Base-by-base conservation (phyloP, 92 coral and sea anemone genomes). In the Anthopleura xanthogrammica region DNA sequence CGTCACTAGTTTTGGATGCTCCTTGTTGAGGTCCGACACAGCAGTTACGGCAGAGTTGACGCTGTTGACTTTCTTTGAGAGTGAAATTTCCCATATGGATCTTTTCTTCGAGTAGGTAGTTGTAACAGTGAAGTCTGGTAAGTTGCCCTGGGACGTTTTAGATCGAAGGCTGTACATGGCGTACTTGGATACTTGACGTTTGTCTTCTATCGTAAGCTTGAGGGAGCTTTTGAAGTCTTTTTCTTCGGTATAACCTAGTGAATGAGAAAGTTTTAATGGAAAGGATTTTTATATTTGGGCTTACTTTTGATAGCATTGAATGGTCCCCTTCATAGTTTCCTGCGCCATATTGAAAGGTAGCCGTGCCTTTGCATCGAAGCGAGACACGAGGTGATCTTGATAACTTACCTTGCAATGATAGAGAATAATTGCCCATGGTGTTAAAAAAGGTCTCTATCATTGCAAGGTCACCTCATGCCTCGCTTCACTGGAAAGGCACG, bases 241-340 rank as follows among this genome's bases (percentile, higher is more conserved):
- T 81, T 90, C 92, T 39, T 87, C 87, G 71, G 71, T 80, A 80
- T 85, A 91, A 50, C 89, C 98, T 94, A 29, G 75, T 5, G 16
- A 40, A 14, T 39, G 56, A 48, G 20, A 29, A 17, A 50, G 11
- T 50, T 11, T 5, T 50, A 29, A 29, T 29, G 36, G 36, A 29
- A 29, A 29, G 36, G 36, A 29, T 0, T 29, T 29, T 29, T 29
- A 50, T 50, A 50, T 11, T 50, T 50, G 54, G 54, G 54, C 11
- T 5, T 50, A 50, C 36, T 29, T 29, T 29, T 29, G 36, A 29
- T 29, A 29, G 36, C 36, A 29, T 29, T 29, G 36, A 29, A 29
- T 29, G 36, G 36, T 29, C 36, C 36, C 36, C 36, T 29, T 29
- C 0, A 29, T 29, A 29, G 36, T 29, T 29, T 29, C 36, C 36